These are phyloP conservation scores for Trematomus loennbergii DNA, from an alignment of 2,113 vertebrate genomes.

Conservation along the genomic window DNA sequence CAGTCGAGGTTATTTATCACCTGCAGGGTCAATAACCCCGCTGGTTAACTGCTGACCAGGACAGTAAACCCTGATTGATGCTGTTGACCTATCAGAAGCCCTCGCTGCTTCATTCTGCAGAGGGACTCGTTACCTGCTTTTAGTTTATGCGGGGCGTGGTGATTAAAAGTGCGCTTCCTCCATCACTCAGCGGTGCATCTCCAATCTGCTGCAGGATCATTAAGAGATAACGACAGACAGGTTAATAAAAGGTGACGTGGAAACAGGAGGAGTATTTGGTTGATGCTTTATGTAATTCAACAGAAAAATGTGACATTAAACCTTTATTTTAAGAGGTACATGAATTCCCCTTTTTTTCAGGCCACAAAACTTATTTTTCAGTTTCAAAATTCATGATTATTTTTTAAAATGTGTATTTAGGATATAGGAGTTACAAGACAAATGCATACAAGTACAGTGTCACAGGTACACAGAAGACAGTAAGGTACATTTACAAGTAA, in stretches of 20 bases:
- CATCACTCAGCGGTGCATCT: slow-evolving; percentile 4
- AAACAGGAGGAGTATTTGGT: not conserved
- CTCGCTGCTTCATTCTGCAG: slow-evolving; percentile 41
- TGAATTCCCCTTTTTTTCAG: no score
- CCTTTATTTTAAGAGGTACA: not conserved
- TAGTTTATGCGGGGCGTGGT: slow-evolving; percentile 1
- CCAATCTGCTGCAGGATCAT: not conserved
- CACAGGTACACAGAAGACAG: no score
- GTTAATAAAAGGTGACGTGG: slow-evolving; percentile 6
- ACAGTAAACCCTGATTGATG: slow-evolving; percentile 71
- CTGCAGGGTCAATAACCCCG: slow-evolving; percentile 61
- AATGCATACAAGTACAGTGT: no score
- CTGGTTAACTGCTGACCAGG: slow-evolving; percentile 70
- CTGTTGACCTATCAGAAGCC: slow-evolving; percentile 44
- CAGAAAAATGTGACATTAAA: not conserved
- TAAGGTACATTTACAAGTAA: no score
- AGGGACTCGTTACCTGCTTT: slow-evolving; percentile 32
- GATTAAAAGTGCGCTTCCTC: slow-evolving; percentile 42
- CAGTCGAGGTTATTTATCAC: slow-evolving; percentile 66
- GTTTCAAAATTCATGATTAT: not conserved
- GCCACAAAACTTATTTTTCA: not conserved
- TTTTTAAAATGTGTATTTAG: no score
- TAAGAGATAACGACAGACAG: not conserved
- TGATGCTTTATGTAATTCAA: no score
- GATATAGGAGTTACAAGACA: no score